Conservation (phyloP, 2,113 vertebrate genomes). For the Apteryx mantelli region DNA sequence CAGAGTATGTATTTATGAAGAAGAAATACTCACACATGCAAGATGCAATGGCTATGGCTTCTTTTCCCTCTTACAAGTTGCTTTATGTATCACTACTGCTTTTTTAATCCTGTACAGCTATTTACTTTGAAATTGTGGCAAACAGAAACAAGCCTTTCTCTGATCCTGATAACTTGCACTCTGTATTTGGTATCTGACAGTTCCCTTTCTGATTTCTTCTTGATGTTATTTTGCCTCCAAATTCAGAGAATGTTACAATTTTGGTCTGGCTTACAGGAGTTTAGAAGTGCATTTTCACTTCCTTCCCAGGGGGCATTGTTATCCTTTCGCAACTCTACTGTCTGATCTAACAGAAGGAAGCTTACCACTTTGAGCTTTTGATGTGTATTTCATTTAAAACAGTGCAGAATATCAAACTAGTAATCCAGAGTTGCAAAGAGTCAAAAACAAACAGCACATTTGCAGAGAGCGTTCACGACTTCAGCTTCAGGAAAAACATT, state of each 20-base stretch:
- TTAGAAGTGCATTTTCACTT: slow-evolving; percentile 45
- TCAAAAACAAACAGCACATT: slow-evolving; percentile 10
- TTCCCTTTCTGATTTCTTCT: slow-evolving; percentile 37
- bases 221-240: slow-evolving; percentile 49
- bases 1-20: neutral
- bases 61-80: neutral
- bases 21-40: neutral
- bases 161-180: slow-evolving; percentile 22
- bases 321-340: slow-evolving; percentile 62
- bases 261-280: slow-evolving; percentile 48
- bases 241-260: slow-evolving; percentile 34
- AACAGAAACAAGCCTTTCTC: slow-evolving; percentile 27
- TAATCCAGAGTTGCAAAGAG: slow-evolving; percentile 40
- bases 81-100: neutral
- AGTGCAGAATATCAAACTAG: slow-evolving; percentile 12
- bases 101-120: slow-evolving; percentile 13
- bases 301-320: slow-evolving; percentile 61
- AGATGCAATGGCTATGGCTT: neutral
- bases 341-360: slow-evolving; percentile 52
- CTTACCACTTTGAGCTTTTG: slow-evolving; percentile 36
- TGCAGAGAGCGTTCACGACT: slow-evolving; percentile 31
- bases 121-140: slow-evolving; percentile 50
- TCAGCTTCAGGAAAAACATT: neutral
- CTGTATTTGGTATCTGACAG: neutral
- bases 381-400: slow-evolving; percentile 51